Percentiles rank a stretch among this genome's conserved stretches.
Conservation (phyloP, 1,140 invertebrate genomes). For the Contarinia nasturtii region DNA sequence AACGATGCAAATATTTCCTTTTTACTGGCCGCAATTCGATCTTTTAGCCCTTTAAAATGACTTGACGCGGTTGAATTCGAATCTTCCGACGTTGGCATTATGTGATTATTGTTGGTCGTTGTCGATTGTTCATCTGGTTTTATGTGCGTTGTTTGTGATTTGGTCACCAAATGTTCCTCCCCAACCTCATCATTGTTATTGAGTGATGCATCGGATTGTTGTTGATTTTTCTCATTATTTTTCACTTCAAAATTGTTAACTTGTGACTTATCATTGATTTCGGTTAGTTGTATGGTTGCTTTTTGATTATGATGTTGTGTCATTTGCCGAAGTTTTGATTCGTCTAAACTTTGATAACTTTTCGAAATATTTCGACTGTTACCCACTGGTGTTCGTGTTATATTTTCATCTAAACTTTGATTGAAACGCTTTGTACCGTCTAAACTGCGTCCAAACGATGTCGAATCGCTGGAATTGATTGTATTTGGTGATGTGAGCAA, state of each 20-base stretch:
- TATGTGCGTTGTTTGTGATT: neutral
- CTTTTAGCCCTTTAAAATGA: constrained; percentile 31
- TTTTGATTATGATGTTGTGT: neutral
- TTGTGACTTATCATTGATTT: neutral
- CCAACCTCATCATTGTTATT: too few relatives aligned
- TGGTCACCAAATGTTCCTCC: neutral
- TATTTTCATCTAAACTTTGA: constrained; percentile 40
- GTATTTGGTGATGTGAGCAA: constrained; percentile 13
- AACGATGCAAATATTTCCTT: constrained; percentile 6
- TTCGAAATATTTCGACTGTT: constrained; percentile 10
- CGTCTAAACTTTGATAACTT: constrained; percentile 39
- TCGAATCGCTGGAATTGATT: constrained; percentile 3
- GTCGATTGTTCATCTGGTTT: neutral
- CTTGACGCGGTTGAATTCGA: constrained; percentile 17
- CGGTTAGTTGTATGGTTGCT: neutral
- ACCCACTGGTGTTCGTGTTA: constrained; percentile 8
- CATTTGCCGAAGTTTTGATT: constrained; percentile 24
- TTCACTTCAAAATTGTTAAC: neutral
- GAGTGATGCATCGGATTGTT: neutral
- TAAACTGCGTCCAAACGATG: constrained; percentile 5
- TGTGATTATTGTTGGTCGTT: neutral
- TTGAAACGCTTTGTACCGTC: constrained; percentile 33
- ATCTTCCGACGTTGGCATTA: neutral
- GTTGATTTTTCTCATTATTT: neutral
- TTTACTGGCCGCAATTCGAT: constrained; percentile 25